A percentile compares a stretch with the other conserved stretches of the same genome.
These are phyloP conservation scores for Mixornis gularis DNA, from an alignment of 2,113 vertebrate genomes.

Conservation along the genomic window DNA sequence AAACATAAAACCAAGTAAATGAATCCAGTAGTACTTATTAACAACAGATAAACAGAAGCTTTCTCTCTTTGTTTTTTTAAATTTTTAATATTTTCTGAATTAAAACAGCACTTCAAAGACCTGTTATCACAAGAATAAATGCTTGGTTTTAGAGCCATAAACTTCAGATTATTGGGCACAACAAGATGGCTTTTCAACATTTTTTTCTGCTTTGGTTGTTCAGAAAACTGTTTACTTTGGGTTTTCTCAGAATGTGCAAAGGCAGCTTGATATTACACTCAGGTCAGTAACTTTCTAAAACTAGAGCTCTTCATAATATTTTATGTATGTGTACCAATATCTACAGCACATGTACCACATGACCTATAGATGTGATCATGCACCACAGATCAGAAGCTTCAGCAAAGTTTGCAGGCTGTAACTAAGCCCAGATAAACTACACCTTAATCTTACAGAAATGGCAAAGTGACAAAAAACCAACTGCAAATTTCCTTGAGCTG, in stretches of 20 bases:
- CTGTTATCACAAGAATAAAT: background rate
- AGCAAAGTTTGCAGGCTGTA: background rate
- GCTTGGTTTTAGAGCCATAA: background rate
- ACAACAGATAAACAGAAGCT: background rate
- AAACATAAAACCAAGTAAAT: background rate
- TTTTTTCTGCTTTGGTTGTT: background rate
- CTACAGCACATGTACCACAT: background rate
- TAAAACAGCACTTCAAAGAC: background rate
- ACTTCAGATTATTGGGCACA: background rate
- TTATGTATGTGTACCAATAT: background rate
- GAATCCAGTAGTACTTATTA: background rate
- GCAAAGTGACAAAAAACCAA: background rate
- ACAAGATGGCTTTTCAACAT: background rate
- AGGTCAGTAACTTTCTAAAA: background rate
- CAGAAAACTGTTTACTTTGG: background rate
- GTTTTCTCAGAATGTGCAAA: background rate
- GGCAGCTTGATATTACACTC: background rate
- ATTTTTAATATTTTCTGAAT: background rate
- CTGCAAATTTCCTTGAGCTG: background rate
- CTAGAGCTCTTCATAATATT: background rate
- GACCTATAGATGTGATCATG: background rate
- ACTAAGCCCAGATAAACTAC: background rate
- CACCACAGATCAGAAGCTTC: background rate
- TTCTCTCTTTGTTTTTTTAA: fast-evolving
- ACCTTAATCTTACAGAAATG: background rate